Evolutionary conservation across 2,888 invertebrate genomes (phyloP).

Genomic region (Conops quadrifasciatus): DNA sequence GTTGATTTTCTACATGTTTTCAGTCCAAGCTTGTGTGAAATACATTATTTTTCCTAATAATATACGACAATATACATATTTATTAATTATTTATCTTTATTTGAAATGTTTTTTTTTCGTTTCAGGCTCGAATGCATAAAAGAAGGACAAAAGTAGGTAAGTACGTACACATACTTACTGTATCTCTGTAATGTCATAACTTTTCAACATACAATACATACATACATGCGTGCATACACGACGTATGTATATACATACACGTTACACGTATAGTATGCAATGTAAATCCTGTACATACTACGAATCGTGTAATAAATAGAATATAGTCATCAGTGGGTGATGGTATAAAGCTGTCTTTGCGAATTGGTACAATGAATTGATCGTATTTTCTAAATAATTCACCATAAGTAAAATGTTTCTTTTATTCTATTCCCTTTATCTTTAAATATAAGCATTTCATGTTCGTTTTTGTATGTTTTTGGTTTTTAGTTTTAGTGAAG

Average conservation of each 20-base stretch:
- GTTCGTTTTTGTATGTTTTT: conserved; percentile 37
- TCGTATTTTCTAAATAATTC: conserved; percentile 27
- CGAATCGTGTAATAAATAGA: conserved; percentile 22
- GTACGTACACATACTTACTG: too few relatives aligned
- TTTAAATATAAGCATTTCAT: conserved; percentile 40
- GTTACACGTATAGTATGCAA: too few relatives aligned
- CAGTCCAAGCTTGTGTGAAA: conserved; percentile 30
- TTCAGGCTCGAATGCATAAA: background rate
- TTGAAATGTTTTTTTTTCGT: background rate
- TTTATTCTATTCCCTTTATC: background rate
- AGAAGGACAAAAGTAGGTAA: background rate
- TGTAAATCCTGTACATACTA: conserved; percentile 13
- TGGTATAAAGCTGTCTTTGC: conserved; percentile 36
- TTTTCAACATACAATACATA: background rate
- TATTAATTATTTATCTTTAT: background rate
- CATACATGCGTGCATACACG: too few relatives aligned
- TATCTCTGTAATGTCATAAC: background rate
- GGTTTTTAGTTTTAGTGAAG: conserved; percentile 47
- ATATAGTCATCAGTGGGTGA: conserved; percentile 9
- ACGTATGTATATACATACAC: too few relatives aligned
- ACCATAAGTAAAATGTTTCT: conserved; percentile 30
- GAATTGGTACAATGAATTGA: conserved; percentile 35
- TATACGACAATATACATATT: background rate
- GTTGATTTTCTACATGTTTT: conserved; percentile 24
- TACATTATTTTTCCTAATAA: background rate